Evolutionary conservation across 2,797 vertebrate species (phyloP).

Genomic region (Enteromius viviparus): DNA sequence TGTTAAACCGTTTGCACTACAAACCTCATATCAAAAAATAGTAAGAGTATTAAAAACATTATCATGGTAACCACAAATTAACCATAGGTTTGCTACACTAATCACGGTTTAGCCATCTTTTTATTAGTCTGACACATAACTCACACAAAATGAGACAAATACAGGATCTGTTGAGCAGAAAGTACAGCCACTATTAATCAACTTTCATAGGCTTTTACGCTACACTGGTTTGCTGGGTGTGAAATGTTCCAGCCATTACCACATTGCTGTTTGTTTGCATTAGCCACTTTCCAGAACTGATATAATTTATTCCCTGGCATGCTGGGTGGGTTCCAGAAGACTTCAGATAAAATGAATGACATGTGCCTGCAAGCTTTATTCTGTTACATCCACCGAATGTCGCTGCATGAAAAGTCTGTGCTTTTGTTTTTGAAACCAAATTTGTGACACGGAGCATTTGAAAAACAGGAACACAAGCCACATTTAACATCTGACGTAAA

Average conservation of each 20-base stretch:
- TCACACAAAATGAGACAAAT: constrained; percentile 7
- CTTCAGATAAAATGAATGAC: constrained; percentile 48
- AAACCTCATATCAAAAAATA: too few relatives aligned
- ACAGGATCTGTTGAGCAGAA: constrained; percentile 20
- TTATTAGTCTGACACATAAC: constrained; percentile 19
- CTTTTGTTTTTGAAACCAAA: constrained; percentile 12
- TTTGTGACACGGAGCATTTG: background rate
- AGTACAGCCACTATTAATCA: constrained; percentile 39
- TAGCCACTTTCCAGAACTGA: constrained; percentile 67
- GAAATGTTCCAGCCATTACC: constrained; percentile 62
- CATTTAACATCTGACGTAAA: constrained; percentile 14
- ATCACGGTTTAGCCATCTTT: background rate
- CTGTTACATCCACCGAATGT: constrained; percentile 10
- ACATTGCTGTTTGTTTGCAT: constrained; percentile 60
- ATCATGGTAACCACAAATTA: too few relatives aligned
- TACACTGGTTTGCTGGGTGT: constrained; percentile 55
- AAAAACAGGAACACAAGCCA: constrained; percentile 31
- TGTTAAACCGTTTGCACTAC: too few relatives aligned
- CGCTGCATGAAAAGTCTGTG: background rate
- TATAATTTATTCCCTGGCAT: constrained; percentile 62
- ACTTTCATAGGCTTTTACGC: constrained; percentile 56
- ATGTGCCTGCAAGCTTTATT: constrained; percentile 21
- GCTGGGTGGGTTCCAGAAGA: constrained; percentile 50
- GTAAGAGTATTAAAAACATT: too few relatives aligned
- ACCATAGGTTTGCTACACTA: too few relatives aligned